These are phyloP conservation scores for Desmodus rotundus DNA, from an alignment of 2,113 vertebrate species.

Conservation along the genomic window DNA sequence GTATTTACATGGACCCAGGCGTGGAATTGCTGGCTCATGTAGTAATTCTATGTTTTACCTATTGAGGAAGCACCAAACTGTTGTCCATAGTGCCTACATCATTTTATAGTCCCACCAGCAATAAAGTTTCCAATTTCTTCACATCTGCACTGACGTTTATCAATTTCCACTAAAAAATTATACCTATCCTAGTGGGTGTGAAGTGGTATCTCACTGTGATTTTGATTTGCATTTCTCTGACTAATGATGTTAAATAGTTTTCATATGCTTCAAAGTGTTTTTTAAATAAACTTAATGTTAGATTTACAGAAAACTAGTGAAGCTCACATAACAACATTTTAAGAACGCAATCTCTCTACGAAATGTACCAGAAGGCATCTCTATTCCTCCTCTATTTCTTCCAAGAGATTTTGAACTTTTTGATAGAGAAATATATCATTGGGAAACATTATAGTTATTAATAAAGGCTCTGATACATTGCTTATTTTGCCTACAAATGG, in stretches of 20 bases:
- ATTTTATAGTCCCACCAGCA: neutral
- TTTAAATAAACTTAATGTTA: neutral
- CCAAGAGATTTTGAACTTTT: neutral
- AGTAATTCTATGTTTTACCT: neutral
- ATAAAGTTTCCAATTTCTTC: neutral
- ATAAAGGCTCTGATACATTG: neutral
- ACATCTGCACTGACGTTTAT: neutral
- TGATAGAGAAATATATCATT: neutral
- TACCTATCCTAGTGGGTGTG: neutral
- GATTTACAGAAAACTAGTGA: neutral
- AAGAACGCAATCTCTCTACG: neutral
- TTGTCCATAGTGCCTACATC: neutral
- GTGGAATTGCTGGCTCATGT: neutral
- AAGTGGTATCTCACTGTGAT: neutral
- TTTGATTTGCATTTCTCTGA: neutral
- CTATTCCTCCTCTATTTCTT: neutral
- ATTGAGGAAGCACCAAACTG: neutral
- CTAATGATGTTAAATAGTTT: neutral
- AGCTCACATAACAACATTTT: constrained; percentile 15
- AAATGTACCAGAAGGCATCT: neutral
- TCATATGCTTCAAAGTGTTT: neutral
- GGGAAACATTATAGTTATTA: neutral
- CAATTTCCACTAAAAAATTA: neutral
- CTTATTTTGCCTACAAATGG: neutral
- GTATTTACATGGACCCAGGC: neutral